These are phyloP conservation scores for Zeugodacus cucurbitae DNA, from an alignment of 1,140 invertebrate species.

Conservation along the genomic window DNA sequence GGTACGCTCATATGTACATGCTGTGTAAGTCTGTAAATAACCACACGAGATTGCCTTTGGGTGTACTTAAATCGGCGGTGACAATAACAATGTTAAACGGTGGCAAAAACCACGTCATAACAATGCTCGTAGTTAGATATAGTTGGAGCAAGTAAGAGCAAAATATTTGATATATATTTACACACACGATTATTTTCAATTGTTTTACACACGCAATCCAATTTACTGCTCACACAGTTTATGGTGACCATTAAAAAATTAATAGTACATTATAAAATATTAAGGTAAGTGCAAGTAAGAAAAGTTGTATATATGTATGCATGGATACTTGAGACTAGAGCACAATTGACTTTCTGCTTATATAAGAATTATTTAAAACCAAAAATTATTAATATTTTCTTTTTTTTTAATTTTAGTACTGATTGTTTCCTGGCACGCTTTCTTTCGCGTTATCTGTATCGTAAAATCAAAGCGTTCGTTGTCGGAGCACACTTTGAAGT, in stretches of 20 bases:
- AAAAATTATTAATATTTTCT: too few relatives aligned
- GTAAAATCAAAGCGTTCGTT: not conserved
- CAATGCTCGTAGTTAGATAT: not conserved
- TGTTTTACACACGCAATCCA: slow-evolving; percentile 12
- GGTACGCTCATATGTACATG: not conserved
- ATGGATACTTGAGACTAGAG: not conserved
- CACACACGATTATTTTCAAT: not conserved
- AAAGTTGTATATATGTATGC: not conserved
- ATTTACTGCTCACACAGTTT: not conserved
- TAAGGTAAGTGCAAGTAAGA: not conserved
- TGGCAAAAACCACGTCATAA: not conserved
- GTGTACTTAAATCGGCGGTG: not conserved
- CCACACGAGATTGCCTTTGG: not conserved
- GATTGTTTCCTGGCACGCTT: not conserved
- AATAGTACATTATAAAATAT: not conserved
- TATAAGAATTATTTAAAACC: too few relatives aligned
- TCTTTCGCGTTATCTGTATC: not conserved
- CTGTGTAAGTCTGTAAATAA: not conserved
- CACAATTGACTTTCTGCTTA: too few relatives aligned
- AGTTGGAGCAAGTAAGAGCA: not conserved
- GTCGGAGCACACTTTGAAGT: not conserved
- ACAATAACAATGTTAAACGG: not conserved
- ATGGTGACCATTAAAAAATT: not conserved
- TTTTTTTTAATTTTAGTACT: not conserved
- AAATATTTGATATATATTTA: not conserved